A percentile compares a stretch with the other conserved stretches of the same genome.
phyloP scores from a whole-genome alignment of 2,113 vertebrate genomes.

The Pseudopipra pipra region DNA sequence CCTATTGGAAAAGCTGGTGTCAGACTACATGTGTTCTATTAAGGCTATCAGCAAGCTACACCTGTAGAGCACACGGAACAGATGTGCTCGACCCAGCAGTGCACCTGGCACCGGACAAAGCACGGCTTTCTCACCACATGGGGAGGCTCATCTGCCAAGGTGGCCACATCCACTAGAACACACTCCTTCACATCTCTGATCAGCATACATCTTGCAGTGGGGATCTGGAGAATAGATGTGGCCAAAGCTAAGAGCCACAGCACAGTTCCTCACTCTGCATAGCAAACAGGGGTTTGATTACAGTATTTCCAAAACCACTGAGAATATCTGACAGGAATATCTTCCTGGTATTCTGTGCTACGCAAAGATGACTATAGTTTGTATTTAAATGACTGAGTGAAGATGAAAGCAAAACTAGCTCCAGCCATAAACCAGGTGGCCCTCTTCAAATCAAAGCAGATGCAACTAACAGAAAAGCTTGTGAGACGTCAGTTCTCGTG shows the following conservation, averaged over 20 bases:
- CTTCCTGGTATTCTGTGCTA: neutral
- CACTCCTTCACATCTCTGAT: neutral
- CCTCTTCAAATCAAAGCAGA: slow-evolving; percentile 39
- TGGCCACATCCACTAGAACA: neutral
- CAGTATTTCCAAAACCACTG: neutral
- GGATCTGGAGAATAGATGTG: neutral
- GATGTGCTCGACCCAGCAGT: neutral
- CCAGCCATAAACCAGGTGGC: slow-evolving; percentile 23
- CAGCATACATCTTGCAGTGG: fast-evolving
- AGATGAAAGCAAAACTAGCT: slow-evolving; percentile 45
- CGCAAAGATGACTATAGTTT: neutral
- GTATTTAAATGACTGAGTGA: neutral
- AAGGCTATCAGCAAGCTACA: neutral
- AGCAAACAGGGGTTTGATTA: neutral
- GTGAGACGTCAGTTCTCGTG: neutral
- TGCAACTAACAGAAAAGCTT: slow-evolving; percentile 7
- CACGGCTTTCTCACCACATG: fast-evolving
- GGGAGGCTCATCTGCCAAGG: neutral
- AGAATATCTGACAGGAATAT: neutral
- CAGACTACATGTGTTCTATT: neutral
- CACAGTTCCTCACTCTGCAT: neutral
- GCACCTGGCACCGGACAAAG: neutral
- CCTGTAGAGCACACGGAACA: neutral
- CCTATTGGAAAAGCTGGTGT: neutral
- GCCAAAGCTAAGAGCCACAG: neutral